Evolutionary conservation across 2,888 invertebrate species (phyloP).

Genomic region (Encarsia formosa): DNA sequence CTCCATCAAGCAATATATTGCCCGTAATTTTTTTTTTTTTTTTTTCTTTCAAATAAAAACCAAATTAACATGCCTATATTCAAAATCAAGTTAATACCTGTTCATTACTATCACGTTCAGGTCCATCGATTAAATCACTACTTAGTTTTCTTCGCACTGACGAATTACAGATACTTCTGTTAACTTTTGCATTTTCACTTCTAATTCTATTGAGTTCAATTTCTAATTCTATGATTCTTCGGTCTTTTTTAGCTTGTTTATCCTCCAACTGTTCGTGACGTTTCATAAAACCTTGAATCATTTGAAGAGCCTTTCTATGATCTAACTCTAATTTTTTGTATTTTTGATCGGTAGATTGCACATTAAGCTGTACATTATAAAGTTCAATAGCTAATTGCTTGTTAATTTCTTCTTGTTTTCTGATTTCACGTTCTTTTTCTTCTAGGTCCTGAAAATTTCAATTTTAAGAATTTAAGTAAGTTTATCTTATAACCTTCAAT

Average conservation of each 20-base stretch:
- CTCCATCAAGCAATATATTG: background rate
- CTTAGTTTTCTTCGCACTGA: constrained; percentile 34
- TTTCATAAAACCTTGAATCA: constrained; percentile 59
- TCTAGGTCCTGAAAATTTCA: constrained; percentile 38
- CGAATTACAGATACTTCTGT: constrained; percentile 23
- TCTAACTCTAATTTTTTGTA: constrained; percentile 55
- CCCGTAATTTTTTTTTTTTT: too few species aligned
- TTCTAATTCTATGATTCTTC: constrained; percentile 41
- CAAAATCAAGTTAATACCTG: constrained; percentile 43
- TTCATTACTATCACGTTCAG: constrained; percentile 41
- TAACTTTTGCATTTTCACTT: constrained; percentile 26
- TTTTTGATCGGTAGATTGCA: constrained; percentile 37
- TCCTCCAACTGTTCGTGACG: constrained; percentile 57
- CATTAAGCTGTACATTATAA: constrained; percentile 39
- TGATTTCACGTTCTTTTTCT: constrained; percentile 39
- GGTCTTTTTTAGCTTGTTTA: constrained; percentile 42
- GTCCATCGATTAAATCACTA: constrained; percentile 36
- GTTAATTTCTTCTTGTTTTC: constrained; percentile 42
- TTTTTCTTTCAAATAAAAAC: too few species aligned
- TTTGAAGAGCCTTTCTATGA: constrained; percentile 57
- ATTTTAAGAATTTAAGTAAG: background rate
- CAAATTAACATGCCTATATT: background rate
- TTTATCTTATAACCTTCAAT: constrained; percentile 3
- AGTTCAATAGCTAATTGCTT: constrained; percentile 43
- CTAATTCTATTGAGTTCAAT: constrained; percentile 33